These are phyloP conservation scores for Perca fluviatilis DNA, from an alignment of 2,113 vertebrate species.

Conservation along the genomic window DNA sequence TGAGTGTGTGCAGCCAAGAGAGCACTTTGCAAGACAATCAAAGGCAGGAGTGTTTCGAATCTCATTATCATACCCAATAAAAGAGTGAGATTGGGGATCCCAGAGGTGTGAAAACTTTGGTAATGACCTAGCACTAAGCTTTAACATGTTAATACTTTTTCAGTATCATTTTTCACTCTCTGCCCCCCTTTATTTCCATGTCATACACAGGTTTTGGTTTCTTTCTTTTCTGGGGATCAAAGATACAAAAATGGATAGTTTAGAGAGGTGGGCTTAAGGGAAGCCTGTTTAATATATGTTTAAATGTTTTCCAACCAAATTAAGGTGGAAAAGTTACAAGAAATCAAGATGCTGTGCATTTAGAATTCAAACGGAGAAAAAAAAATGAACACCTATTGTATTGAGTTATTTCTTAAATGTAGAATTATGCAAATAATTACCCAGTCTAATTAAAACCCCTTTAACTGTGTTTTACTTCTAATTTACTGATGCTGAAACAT, in stretches of 20 bases:
- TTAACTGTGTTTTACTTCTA: background rate
- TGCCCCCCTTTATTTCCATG: conserved; percentile 2
- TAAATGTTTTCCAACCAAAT: background rate
- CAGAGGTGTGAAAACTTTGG: conserved; percentile 71
- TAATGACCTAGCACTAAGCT: conserved; percentile 63
- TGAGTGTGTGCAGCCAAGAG: conserved; percentile 25
- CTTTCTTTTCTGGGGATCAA: conserved; percentile 26
- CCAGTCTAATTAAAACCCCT: background rate
- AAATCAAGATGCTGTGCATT: background rate
- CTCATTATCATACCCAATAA: conserved; percentile 69
- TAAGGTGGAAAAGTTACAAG: background rate
- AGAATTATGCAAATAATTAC: background rate
- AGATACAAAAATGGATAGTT: background rate
- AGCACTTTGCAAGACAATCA: conserved; percentile 74
- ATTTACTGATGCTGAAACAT: background rate
- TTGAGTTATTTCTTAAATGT: background rate
- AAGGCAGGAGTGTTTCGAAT: conserved; percentile 27
- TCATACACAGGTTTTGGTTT: conserved; percentile 67
- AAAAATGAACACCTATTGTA: background rate
- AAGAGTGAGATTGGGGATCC: conserved; percentile 68
- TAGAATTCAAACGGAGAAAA: background rate
- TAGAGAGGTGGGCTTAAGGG: background rate
- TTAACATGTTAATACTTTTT: conserved; percentile 80
- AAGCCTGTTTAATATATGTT: background rate
- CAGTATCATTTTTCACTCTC: conserved; percentile 67